Evolutionary conservation across 2,888 invertebrate species (phyloP).

Genomic region (Leptopilina syphax): DNA sequence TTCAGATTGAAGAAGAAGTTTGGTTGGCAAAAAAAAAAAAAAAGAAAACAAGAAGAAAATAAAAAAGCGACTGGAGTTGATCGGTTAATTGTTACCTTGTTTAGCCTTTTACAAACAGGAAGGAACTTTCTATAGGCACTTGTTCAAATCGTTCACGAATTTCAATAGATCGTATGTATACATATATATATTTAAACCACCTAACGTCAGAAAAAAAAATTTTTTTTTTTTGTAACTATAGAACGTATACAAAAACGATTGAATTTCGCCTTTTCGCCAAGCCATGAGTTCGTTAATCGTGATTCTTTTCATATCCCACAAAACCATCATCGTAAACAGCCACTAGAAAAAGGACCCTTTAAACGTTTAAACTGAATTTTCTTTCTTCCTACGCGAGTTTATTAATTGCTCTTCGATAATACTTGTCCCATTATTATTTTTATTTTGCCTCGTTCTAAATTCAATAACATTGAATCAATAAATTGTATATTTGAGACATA

Average conservation of each 20-base stretch:
- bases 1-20: constrained; percentile 20
- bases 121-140: constrained; percentile 38
- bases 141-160: constrained; percentile 29
- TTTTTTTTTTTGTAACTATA: neutral
- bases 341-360: constrained; percentile 27
- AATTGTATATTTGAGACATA: neutral
- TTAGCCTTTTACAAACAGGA: constrained; percentile 23
- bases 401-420: constrained; percentile 24
- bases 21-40: neutral
- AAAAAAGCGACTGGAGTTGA: constrained; percentile 22
- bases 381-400: constrained; percentile 12
- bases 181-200: neutral
- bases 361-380: constrained; percentile 7
- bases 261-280: constrained; percentile 32
- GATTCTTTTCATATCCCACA: constrained; percentile 5
- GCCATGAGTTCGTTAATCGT: constrained; percentile 33
- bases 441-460: neutral
- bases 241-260: neutral
- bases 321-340: constrained; percentile 14
- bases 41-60: no score
- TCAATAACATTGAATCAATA: neutral
- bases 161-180: constrained; percentile 21
- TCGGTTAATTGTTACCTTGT: constrained; percentile 37
- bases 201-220: neutral
- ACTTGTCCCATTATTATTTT: neutral